A percentile compares a stretch with the other conserved stretches of the same genome.
phyloP scores from a whole-genome alignment of 2,113 vertebrate species.

The Aldabrachelys gigantea region DNA sequence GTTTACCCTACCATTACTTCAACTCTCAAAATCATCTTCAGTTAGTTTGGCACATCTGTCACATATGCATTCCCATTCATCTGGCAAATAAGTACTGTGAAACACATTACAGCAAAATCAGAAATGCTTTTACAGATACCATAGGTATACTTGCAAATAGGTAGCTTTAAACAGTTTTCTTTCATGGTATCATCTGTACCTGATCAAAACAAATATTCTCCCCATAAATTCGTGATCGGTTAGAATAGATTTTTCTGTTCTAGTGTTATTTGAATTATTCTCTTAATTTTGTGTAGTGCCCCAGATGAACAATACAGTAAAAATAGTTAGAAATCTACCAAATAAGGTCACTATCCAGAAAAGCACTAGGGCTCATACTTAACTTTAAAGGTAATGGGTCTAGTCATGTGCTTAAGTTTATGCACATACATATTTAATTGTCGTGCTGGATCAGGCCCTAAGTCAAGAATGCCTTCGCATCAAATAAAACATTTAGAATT shows the following conservation, averaged over 20 bases:
- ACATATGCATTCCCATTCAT: background rate
- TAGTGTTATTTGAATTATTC: background rate
- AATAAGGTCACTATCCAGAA: background rate
- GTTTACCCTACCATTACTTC: background rate
- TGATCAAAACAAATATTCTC: background rate
- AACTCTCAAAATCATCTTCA: background rate
- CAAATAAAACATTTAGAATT: background rate
- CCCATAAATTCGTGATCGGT: background rate
- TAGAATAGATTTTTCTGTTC: background rate
- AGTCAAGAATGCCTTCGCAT: background rate
- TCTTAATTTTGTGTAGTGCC: conserved; percentile 9
- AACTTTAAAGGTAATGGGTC: background rate
- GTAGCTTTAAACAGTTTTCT: background rate
- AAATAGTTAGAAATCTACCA: background rate
- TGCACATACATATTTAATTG: background rate
- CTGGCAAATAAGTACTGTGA: background rate
- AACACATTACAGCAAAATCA: background rate
- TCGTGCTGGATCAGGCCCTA: background rate
- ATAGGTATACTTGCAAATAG: background rate
- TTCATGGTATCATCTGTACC: background rate
- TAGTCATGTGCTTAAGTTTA: background rate
- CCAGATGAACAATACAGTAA: background rate
- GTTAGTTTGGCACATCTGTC: background rate
- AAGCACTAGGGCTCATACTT: background rate
- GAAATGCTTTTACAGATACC: background rate